These are phyloP conservation scores for Agelastica alni DNA, from an alignment of 2,888 invertebrate species.

Conservation along the genomic window DNA sequence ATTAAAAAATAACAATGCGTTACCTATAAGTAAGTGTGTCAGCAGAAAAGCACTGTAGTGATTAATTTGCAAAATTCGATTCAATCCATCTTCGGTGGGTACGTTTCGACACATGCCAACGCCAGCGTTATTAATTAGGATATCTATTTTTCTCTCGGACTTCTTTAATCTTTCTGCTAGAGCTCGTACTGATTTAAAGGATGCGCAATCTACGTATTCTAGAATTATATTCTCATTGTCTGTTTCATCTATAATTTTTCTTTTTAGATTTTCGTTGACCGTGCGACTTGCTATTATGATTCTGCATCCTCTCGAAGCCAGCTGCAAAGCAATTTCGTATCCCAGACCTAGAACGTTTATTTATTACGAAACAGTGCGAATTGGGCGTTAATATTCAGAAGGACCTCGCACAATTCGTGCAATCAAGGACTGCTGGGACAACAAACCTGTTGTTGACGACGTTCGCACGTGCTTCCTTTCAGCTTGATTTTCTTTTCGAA, in stretches of 20 bases:
- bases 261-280: slow-evolving; percentile 34
- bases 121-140: background rate
- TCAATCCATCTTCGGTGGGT: background rate
- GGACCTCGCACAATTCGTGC: too few species aligned
- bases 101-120: background rate
- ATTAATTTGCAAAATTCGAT: background rate
- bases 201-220: slow-evolving; percentile 61
- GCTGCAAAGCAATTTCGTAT: background rate
- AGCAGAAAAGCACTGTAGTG: background rate
- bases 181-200: slow-evolving; percentile 61
- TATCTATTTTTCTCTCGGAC: slow-evolving; percentile 47
- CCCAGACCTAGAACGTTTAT: background rate
- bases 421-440: too few species aligned
- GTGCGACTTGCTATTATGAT: background rate
- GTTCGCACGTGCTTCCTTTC: too few species aligned
- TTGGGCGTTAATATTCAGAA: too few species aligned
- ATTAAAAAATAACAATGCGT: too few species aligned
- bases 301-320: background rate
- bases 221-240: slow-evolving; percentile 49
- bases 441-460: too few species aligned
- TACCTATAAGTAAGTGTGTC: background rate
- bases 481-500: too few species aligned
- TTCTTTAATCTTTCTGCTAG: slow-evolving; percentile 65
- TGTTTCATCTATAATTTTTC: slow-evolving; percentile 45
- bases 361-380: too few species aligned